phyloP scores from a whole-genome alignment of 2,888 invertebrate genomes.

The Platycnemis pennipes region DNA sequence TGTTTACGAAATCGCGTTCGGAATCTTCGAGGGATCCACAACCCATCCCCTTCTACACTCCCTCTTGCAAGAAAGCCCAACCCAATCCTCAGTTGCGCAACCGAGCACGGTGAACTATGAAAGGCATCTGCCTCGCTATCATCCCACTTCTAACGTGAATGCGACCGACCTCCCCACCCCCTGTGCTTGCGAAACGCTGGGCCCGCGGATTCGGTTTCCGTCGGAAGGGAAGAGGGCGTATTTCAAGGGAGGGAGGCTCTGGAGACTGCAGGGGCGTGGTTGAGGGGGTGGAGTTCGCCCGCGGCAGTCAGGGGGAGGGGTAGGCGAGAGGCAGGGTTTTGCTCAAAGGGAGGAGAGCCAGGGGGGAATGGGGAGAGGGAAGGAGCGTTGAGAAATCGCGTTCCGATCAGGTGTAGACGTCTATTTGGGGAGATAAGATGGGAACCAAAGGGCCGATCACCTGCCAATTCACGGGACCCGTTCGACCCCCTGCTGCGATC shows the following conservation, averaged over 20 bases:
- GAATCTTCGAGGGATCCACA: neutral
- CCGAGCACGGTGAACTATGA: neutral
- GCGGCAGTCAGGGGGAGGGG: no score
- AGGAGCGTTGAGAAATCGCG: constrained; percentile 40
- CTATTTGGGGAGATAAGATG: constrained; percentile 61
- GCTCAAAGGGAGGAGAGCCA: no score
- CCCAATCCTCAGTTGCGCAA: neutral
- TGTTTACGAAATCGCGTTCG: neutral
- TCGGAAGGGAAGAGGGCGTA: neutral
- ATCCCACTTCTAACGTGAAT: neutral
- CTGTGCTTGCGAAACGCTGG: neutral
- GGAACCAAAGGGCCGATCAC: constrained; percentile 35
- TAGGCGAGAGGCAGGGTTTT: neutral
- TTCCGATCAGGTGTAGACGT: constrained; percentile 62
- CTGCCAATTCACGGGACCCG: constrained; percentile 40
- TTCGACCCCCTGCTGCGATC: neutral
- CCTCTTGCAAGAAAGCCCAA: neutral
- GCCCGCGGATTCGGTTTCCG: neutral
- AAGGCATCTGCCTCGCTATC: neutral
- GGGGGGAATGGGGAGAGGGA: neutral
- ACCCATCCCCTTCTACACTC: neutral
- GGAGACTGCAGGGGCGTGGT: neutral
- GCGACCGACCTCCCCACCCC: neutral
- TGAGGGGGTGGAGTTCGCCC: neutral
- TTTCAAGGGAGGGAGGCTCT: neutral